phyloP scores from a whole-genome alignment of 2,888 invertebrate genomes.

The Phyto melanocephala region DNA sequence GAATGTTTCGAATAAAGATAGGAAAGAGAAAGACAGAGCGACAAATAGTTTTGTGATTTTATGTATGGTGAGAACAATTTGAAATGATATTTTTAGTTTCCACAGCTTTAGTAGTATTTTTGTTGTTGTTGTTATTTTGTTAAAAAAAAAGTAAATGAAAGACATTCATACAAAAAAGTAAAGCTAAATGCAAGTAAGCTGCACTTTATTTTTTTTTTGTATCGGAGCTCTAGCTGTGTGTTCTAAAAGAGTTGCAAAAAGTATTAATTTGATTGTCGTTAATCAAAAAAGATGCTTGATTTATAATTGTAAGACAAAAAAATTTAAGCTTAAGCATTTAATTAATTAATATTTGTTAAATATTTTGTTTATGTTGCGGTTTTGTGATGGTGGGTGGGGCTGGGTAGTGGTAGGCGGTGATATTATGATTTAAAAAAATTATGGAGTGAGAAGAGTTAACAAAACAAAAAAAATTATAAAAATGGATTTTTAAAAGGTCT shows the following conservation, averaged over 20 bases:
- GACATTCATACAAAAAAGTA: slow-evolving; percentile 57
- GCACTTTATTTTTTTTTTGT: slow-evolving; percentile 50
- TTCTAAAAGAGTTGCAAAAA: slow-evolving; percentile 67
- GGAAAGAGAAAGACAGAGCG: not conserved
- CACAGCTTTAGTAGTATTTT: slow-evolving; percentile 58
- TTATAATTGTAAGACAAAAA: slow-evolving; percentile 34
- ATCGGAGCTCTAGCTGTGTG: slow-evolving; percentile 60
- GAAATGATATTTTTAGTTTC: slow-evolving; percentile 45
- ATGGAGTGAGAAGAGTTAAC: not conserved
- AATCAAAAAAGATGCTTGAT: slow-evolving; percentile 53
- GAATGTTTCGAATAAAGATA: slow-evolving; percentile 34
- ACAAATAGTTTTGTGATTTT: slow-evolving; percentile 25
- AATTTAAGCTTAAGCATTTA: slow-evolving; percentile 61
- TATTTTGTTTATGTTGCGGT: slow-evolving; percentile 17
- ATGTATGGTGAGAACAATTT: slow-evolving; percentile 45
- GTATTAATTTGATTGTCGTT: slow-evolving; percentile 55
- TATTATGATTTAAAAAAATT: slow-evolving; percentile 5
- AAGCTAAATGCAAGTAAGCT: slow-evolving; percentile 63
- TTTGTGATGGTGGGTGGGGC: too few species aligned
- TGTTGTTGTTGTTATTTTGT: too few species aligned
- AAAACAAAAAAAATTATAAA: too few species aligned
- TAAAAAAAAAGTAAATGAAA: slow-evolving; percentile 60
- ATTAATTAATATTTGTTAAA: slow-evolving; percentile 15
- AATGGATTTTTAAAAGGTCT: too few species aligned
- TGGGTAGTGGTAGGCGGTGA: not conserved